These are phyloP conservation scores for Ophiodon elongatus DNA, from an alignment of 2,113 vertebrate species.

Conservation along the genomic window DNA sequence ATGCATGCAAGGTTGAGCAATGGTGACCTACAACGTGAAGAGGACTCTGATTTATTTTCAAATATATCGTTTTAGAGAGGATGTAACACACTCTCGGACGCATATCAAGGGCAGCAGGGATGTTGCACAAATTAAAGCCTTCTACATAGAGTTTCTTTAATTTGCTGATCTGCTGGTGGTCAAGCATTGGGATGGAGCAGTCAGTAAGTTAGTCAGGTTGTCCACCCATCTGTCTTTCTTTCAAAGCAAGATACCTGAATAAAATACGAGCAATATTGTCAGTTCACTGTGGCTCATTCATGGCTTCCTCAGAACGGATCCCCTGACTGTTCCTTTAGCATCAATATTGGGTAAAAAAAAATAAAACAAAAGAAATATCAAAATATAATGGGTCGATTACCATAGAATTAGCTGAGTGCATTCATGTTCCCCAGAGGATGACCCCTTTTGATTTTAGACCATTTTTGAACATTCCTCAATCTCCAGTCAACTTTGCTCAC, in stretches of 20 bases:
- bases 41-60: not conserved
- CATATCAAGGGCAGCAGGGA: not conserved
- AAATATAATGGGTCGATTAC: not conserved
- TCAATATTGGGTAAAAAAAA: not conserved
- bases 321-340: not conserved
- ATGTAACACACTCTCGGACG: not conserved
- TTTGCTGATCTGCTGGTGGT: not conserved
- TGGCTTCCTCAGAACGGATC: not conserved
- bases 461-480: not conserved
- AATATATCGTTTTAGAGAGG: not conserved
- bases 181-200: not conserved
- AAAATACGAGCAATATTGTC: not conserved
- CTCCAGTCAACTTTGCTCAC: not conserved
- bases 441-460: not conserved
- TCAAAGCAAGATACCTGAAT: not conserved
- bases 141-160: not conserved
- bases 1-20: conserved; percentile 1
- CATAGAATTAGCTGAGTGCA: not conserved
- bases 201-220: not conserved
- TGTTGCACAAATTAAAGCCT: not conserved
- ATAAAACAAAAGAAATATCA: not conserved
- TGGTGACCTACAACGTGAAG: not conserved
- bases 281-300: not conserved
- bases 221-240: not conserved
- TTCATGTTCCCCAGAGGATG: not conserved